phyloP scores from a whole-genome alignment of 2,113 vertebrate genomes.

The Diadophis punctatus region DNA sequence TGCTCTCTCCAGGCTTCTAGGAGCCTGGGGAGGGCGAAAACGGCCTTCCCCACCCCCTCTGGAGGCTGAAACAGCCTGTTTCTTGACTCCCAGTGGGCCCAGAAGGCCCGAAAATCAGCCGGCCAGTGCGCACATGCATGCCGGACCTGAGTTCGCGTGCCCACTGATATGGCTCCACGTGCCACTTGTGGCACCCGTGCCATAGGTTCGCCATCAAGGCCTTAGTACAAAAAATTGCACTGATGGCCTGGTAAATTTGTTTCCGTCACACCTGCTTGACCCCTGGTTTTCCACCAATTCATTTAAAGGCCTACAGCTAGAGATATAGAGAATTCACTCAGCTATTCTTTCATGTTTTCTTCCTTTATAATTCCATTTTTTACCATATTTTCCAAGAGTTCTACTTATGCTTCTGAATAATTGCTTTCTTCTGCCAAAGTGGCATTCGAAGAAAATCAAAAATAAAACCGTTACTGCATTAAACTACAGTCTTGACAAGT shows the following conservation, averaged over 20 bases:
- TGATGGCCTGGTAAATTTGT: background rate
- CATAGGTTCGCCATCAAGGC: too few relatives aligned
- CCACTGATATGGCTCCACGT: too few relatives aligned
- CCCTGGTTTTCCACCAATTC: background rate
- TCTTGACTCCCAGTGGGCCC: too few relatives aligned
- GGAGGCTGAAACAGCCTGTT: too few relatives aligned
- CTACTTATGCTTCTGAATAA: background rate
- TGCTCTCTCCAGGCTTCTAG: too few relatives aligned
- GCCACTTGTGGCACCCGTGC: too few relatives aligned
- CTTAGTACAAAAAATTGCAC: background rate
- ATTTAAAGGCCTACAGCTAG: background rate
- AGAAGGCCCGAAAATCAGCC: too few relatives aligned
- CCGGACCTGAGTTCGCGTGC: too few relatives aligned
- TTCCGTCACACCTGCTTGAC: background rate
- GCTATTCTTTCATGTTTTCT: background rate
- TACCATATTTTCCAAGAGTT: background rate
- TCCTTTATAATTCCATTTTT: background rate
- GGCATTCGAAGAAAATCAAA: background rate
- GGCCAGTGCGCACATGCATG: too few relatives aligned
- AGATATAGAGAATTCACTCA: background rate
- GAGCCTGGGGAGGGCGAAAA: too few relatives aligned
- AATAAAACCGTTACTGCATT: background rate
- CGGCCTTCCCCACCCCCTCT: too few relatives aligned
- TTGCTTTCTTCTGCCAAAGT: background rate
- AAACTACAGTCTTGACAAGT: background rate